Evolutionary conservation across 2,797 vertebrate genomes (phyloP), one percentile per base, ranked within the genome.

Genomic region (Argentina silus): DNA sequence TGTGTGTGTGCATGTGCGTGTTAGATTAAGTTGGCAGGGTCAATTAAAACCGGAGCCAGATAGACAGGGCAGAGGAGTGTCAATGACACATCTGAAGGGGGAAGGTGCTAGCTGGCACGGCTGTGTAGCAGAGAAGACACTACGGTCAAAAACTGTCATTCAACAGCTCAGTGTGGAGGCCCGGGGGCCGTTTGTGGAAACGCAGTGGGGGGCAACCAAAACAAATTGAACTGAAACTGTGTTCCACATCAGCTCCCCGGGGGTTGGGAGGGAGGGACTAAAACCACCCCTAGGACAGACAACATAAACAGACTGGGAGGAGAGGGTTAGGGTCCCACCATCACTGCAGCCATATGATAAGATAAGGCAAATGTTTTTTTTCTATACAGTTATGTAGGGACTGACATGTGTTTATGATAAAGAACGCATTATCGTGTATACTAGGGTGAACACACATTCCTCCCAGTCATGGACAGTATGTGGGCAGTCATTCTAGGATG

Each of bases 1-100:
- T 1, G 55, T 2, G 55, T 56, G 15, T n/a, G 55, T 56, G 3
- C 6, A 17, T 17, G 55, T 56, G 9, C 1, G 10, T 44, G 61
- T 63, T 15, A 73, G 10, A 12, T 66, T 72, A 48, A 75, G 79
- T 43, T 6, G 59, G 47, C 21, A 61, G 74, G 59, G 77, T 76
- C 36, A 84, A 83, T 81, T 68, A 69, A 79, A 79, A 74, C 42
- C 74, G 62, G 64, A 57, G 64, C 83, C 82, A 81, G 85, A 70
- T 75, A 81, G 75, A 75, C 62, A 64, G 70, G 68, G 69, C 60
- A 56, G 79, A 57, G 57, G 51, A 76, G 6, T 10, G 47, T 23
- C 17, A 51, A 21, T 67, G 48, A 74, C 44, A 21, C 10, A 47
- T 11, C n/a, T 11, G 43, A 15, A 43, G 15, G 62, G 42, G n/a